Base-by-base conservation (phyloP, 1,140 invertebrate genomes). In the Sitophilus oryzae region DNA sequence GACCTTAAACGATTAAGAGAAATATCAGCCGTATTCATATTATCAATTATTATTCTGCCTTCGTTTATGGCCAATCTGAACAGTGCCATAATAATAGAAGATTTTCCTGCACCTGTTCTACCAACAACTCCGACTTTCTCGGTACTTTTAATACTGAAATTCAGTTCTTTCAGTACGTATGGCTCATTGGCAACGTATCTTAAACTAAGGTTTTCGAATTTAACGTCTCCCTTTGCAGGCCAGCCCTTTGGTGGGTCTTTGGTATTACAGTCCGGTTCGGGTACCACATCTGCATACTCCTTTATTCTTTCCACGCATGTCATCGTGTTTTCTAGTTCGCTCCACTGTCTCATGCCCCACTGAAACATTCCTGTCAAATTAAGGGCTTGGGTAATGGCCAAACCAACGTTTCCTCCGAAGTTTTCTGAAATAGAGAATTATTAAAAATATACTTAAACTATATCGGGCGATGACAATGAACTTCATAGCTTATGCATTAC, bases 331-430 rank as follows among this genome's bases (percentile, higher is more conserved):
- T 88, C 84, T 2, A 88, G 71, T 65, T 89, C 85, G 0, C 90
- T 86, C n/a, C 86, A 89, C 63, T 94, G 91, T 44, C 91, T 71
- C 73, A 93, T 84, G 3, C 85, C 88, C 82, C 85, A 91, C 66
- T 92, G 89, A 47, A 91, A 84, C 75, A 87, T 83, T 2, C 85
- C 84, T 16, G 84, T 83, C 40, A 93, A 69, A 0, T 80, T 76
- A 25, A 90, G 82, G 2, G 82, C 81, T 63, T 90, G 89, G 0
- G 86, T 84, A 43, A 93, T 82, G 0, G 85, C 84, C 37, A 93
- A 61, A n/a, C 88, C 89, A 8, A 90, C 86, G 58, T 82, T 81
- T 3, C 41, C 38, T 9, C 37, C 52, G 22, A 40, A 54, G 11
- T 20, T 54, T 44, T 50, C 46, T 59, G 23, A 44, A 55, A 44